phyloP scores from a whole-genome alignment of 2,888 invertebrate genomes.

The Lapara coniferarum region DNA sequence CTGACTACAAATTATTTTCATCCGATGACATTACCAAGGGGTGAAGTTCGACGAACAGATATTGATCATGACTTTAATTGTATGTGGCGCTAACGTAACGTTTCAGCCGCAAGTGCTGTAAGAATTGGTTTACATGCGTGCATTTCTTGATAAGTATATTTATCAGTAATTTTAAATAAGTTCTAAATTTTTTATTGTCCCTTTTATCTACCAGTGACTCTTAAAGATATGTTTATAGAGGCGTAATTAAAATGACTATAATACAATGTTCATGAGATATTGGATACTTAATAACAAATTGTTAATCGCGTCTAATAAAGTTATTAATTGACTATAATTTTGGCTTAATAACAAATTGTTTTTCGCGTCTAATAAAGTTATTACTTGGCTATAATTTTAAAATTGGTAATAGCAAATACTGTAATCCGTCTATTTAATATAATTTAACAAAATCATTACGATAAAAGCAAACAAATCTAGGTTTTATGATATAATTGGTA shows the following conservation, averaged over 20 bases:
- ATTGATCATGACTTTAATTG: slow-evolving; percentile 80
- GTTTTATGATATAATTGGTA: slow-evolving; percentile 22
- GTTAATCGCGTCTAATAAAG: too few relatives aligned
- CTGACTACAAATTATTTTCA: slow-evolving; percentile 50
- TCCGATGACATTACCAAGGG: slow-evolving; percentile 55
- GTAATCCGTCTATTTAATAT: neutral
- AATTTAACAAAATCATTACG: slow-evolving; percentile 1
- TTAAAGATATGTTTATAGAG: too few relatives aligned
- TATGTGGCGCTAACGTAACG: slow-evolving; percentile 80
- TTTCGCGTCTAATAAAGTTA: too few relatives aligned
- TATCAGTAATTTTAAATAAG: too few relatives aligned
- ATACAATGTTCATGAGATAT: too few relatives aligned
- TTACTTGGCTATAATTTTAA: too few relatives aligned
- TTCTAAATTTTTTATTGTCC: too few relatives aligned
- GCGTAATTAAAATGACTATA: too few relatives aligned
- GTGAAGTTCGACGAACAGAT: slow-evolving; percentile 76
- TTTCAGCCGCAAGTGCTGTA: slow-evolving; percentile 63
- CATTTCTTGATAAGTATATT: neutral
- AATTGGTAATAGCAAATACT: neutral
- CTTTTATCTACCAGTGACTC: too few relatives aligned
- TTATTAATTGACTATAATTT: too few relatives aligned
- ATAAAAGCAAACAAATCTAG: neutral
- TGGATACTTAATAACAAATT: too few relatives aligned
- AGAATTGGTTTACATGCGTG: slow-evolving; percentile 55
- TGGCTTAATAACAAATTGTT: too few relatives aligned